phyloP scores from a whole-genome alignment of 2,888 invertebrate genomes.

The Cryptus viduatorius region DNA sequence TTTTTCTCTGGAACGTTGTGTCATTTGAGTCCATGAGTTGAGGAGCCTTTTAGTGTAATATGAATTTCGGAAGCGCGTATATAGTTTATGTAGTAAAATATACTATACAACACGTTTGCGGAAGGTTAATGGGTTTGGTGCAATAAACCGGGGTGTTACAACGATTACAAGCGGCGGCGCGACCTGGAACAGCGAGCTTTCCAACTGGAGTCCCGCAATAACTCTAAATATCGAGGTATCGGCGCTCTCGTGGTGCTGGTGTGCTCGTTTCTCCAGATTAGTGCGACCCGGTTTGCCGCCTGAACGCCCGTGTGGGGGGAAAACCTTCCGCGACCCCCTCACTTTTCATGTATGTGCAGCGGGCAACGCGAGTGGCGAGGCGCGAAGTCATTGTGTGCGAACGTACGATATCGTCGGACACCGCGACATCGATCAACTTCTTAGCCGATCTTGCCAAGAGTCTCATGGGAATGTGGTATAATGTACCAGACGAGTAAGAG shows the following conservation, averaged over 20 bases:
- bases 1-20: background rate
- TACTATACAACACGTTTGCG: constrained; percentile 10
- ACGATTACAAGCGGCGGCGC: constrained; percentile 74
- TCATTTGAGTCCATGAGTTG: background rate
- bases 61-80: constrained; percentile 30
- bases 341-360: constrained; percentile 11
- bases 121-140: constrained; percentile 74
- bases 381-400: background rate
- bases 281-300: constrained; percentile 69
- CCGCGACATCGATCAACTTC: constrained; percentile 67
- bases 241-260: constrained; percentile 56
- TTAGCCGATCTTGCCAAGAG: constrained; percentile 42
- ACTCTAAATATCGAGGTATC: constrained; percentile 81
- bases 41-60: background rate
- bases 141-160: constrained; percentile 78
- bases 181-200: constrained; percentile 69
- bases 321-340: constrained; percentile 24
- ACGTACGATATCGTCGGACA: constrained; percentile 18
- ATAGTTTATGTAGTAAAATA: constrained; percentile 9
- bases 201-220: constrained; percentile 75
- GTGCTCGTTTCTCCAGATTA: constrained; percentile 77
- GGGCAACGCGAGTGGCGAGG: background rate
- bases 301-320: constrained; percentile 34
- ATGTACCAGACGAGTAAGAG: background rate
- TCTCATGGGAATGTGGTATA: constrained; percentile 17